Conservation (phyloP, 2,888 invertebrate genomes). For the Odontocolon sp. region DNA sequence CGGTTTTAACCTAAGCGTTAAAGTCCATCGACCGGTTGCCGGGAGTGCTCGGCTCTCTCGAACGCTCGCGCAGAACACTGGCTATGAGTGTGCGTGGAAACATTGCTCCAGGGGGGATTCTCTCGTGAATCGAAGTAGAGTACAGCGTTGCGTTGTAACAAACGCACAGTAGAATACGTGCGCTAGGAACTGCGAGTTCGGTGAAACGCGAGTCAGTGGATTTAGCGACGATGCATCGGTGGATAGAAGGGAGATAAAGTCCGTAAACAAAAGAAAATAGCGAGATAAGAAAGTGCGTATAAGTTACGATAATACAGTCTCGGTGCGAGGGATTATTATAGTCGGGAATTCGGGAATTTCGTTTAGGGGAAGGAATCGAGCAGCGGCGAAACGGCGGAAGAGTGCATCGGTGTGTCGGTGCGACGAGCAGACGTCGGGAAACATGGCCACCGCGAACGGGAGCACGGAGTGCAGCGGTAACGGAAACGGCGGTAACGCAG, state of each 20-base stretch:
- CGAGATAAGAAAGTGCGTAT: too few species aligned
- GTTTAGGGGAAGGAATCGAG: too few species aligned
- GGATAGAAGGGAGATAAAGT: background rate
- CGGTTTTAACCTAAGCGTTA: slow-evolving; percentile 22
- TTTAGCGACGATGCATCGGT: slow-evolving; percentile 16
- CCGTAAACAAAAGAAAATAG: too few species aligned
- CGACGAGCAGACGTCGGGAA: slow-evolving; percentile 28
- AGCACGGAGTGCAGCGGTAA: slow-evolving; percentile 47
- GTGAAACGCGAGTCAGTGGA: background rate
- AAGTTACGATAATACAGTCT: too few species aligned
- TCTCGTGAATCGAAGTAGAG: background rate
- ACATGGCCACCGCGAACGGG: slow-evolving; percentile 60
- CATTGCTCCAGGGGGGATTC: too few species aligned
- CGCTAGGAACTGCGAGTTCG: background rate
- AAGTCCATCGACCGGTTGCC: slow-evolving; percentile 34
- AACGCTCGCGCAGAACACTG: background rate
- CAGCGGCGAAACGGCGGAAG: too few species aligned
- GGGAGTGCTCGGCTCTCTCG: background rate
- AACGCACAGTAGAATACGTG: background rate
- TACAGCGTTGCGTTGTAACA: too few species aligned
- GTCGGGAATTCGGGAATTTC: too few species aligned
- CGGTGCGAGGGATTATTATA: too few species aligned
- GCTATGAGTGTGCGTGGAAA: background rate
- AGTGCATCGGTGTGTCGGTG: background rate
- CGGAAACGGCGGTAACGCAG: slow-evolving; percentile 45